These are phyloP conservation scores for Liasis olivaceus DNA, from an alignment of 2,797 vertebrate genomes.

Conservation along the genomic window DNA sequence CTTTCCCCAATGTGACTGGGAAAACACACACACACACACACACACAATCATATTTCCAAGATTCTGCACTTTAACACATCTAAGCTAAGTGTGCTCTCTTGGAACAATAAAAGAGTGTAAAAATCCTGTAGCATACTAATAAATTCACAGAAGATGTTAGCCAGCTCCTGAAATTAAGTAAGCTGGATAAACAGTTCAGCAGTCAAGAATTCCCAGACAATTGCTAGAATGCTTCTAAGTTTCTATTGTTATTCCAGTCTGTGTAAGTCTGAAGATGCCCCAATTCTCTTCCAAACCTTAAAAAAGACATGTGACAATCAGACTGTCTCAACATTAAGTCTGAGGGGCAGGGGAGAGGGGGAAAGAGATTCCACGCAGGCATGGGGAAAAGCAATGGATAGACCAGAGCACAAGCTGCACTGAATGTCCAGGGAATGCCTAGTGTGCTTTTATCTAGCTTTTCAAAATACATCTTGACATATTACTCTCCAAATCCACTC, in stretches of 20 bases:
- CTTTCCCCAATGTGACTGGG: neutral
- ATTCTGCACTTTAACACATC: constrained; percentile 12
- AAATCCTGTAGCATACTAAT: constrained; percentile 57
- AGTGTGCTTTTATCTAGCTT: neutral
- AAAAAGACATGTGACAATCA: constrained; percentile 34
- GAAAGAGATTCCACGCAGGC: constrained; percentile 18
- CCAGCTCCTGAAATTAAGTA: constrained; percentile 37
- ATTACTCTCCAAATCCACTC: neutral
- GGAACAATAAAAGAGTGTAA: constrained; percentile 42
- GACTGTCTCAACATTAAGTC: constrained; percentile 34
- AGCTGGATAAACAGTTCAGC: constrained; percentile 28
- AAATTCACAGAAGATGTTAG: constrained; percentile 44
- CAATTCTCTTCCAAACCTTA: constrained; percentile 12
- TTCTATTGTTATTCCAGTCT: neutral
- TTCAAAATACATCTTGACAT: constrained; percentile 18
- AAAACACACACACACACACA: neutral
- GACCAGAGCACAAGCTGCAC: neutral
- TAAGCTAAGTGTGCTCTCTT: constrained; percentile 27
- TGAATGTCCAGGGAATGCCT: constrained; percentile 6
- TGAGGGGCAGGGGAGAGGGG: constrained; percentile 3
- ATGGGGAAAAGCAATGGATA: constrained; percentile 24
- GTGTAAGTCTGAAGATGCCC: constrained; percentile 1
- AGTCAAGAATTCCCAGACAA: constrained; percentile 40
- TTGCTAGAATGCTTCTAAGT: constrained; percentile 26
- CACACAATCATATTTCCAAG: constrained; percentile 3